Evolutionary conservation across 2,888 invertebrate species (phyloP).

Genomic region (Corythucha ciliata): DNA sequence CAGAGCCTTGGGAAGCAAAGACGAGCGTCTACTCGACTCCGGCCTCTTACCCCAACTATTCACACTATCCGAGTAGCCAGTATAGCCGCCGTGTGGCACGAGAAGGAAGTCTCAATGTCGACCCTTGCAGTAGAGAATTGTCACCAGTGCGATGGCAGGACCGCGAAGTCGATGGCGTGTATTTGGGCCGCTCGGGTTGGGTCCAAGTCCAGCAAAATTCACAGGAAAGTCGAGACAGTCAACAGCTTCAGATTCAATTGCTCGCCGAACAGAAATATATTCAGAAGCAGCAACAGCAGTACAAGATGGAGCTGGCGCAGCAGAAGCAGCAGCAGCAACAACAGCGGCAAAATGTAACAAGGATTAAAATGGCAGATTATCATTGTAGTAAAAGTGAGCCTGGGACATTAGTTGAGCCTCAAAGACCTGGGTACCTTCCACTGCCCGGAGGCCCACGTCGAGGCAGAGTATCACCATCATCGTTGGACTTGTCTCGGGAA

Average conservation of each 20-base stretch:
- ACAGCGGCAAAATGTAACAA: conserved; percentile 30
- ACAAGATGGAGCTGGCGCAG: neutral
- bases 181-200: conserved; percentile 47
- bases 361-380: conserved; percentile 42
- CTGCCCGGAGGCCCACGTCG: conserved; percentile 35
- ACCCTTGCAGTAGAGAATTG: conserved; percentile 44
- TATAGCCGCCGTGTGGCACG: conserved; percentile 19
- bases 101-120: conserved; percentile 25
- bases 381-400: conserved; percentile 45
- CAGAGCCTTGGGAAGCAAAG: conserved; percentile 48
- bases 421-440: conserved; percentile 40
- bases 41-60: conserved; percentile 16
- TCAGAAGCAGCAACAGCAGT: conserved; percentile 10
- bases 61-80: conserved; percentile 22
- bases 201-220: conserved; percentile 44
- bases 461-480: conserved; percentile 29
- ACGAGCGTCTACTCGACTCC: conserved; percentile 24
- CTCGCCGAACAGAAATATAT: neutral
- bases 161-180: conserved; percentile 51
- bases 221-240: conserved; percentile 18
- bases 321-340: conserved; percentile 26
- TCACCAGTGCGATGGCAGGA: conserved; percentile 53
- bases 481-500: conserved; percentile 27
- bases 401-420: conserved; percentile 29
- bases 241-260: conserved; percentile 18